Evolutionary conservation across 2,797 vertebrate genomes (phyloP), one percentile per base, ranked within the genome.

Genomic region (Lemur catta): DNA sequence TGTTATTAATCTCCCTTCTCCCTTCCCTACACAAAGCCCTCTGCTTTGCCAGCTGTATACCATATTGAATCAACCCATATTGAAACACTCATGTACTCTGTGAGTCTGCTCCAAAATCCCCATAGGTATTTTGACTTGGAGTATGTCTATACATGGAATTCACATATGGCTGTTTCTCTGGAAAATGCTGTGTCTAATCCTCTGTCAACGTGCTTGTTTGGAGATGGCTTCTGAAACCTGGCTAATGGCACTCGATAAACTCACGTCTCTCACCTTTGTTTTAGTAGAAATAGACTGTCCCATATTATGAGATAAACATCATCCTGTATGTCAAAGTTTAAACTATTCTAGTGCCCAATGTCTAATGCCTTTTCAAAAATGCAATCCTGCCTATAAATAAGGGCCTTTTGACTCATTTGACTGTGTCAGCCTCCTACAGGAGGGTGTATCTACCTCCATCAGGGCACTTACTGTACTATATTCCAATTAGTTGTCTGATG

Each of bases 61-160:
- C 92, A 94, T 84, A 97, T 95, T 98, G 91, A 96, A 80, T 93
- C 96, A 67, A 50, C 97, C 94, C 69, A 74, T 84, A 93, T 72
- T 93, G 96, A 98, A 97, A 84, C 20, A 52, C 28, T 97, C 89
- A 67, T 61, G 2, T 80, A 84, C 67, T 94, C 3, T 0, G 46
- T 80, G 33, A 89, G 50, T 88, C 72, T 76, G 61, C 78, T 98
- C 30, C 65, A 86, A 93, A 90, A 96, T 71, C 89, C 89, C 43
- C 30, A 30, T 50, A 82, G 57, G 95, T 95, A 94, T 97, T 97
- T 95, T 97, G 85, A 75, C 96, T 81, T 65, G 90, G 26, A 18
- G 38, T 55, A 72, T 96, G 89, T 55, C 67, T 93, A 72, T 87
- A 89, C 71, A 43, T 57, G 85, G 89, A 91, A 28, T 9, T 84